These are phyloP conservation scores for Columba guinea DNA, from an alignment of 2,797 vertebrate species.

Conservation along the genomic window DNA sequence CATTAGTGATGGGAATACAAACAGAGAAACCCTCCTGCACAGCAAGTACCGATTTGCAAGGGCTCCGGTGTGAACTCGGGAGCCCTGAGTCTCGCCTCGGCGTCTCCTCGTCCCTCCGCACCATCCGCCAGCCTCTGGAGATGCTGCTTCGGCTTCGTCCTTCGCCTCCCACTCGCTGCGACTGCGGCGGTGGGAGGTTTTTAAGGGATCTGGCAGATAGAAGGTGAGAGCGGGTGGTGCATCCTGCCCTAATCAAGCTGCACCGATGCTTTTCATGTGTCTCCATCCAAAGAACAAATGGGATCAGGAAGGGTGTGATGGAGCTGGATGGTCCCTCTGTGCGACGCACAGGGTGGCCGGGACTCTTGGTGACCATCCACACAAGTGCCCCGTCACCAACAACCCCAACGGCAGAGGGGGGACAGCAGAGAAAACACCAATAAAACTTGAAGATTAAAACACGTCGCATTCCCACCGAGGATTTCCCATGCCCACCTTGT, in stretches of 20 bases:
- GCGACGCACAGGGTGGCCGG: rapidly evolving
- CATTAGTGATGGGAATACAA: neutral
- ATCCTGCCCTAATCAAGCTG: rapidly evolving
- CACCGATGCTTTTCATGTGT: neutral
- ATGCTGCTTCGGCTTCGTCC: rapidly evolving
- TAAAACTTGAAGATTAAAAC: neutral
- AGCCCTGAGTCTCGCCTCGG: neutral
- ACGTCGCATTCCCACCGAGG: neutral
- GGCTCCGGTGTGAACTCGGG: neutral
- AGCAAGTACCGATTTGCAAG: neutral
- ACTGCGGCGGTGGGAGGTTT: rapidly evolving
- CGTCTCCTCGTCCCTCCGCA: neutral
- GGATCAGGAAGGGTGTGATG: neutral
- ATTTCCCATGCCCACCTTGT: neutral
- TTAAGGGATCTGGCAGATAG: neutral
- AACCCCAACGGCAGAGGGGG: rapidly evolving
- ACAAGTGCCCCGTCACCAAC: neutral
- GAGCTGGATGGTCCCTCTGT: rapidly evolving
- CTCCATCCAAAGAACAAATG: neutral
- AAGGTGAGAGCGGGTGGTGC: rapidly evolving
- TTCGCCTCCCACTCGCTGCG: neutral
- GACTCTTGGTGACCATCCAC: rapidly evolving
- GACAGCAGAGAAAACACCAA: neutral
- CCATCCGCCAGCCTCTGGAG: neutral
- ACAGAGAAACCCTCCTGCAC: neutral